Percentiles rank a stretch among this genome's conserved stretches.
phyloP scores from a whole-genome alignment of 2,797 vertebrate species.

The Melanotaenia trifasciata region DNA sequence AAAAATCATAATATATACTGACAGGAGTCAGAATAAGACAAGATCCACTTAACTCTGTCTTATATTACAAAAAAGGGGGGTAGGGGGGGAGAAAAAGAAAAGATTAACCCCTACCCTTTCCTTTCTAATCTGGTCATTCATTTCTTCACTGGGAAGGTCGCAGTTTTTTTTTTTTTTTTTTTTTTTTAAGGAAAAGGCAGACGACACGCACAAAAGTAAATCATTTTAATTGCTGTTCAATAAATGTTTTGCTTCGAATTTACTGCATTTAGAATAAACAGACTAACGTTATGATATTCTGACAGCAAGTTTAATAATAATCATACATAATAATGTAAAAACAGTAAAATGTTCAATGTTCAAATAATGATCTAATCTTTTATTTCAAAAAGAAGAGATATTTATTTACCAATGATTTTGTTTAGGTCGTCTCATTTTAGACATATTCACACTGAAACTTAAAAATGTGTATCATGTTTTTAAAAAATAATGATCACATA shows the following conservation, averaged over 20 bases:
- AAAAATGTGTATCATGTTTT: no score
- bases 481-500: no score
- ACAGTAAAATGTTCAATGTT: conserved; percentile 26
- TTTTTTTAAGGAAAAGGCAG: conserved; percentile 11
- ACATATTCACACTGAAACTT: no score
- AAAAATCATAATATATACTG: no score
- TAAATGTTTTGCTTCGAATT: neutral
- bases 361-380: no score
- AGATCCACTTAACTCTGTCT: neutral
- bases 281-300: conserved; percentile 25
- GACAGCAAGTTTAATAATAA: neutral
- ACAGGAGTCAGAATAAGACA: neutral
- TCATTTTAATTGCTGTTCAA: conserved; percentile 19
- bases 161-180: neutral
- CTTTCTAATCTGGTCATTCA: conserved; percentile 40
- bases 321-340: neutral
- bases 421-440: no score
- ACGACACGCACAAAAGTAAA: conserved; percentile 36
- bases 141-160: conserved; percentile 46
- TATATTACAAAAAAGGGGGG: neutral
- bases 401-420: no score
- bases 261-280: conserved; percentile 38
- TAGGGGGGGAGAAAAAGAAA: conserved; percentile 6
- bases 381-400: no score
- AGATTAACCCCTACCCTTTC: neutral